A percentile compares a stretch with the other conserved stretches of the same genome.
Conservation (phyloP, 2,113 vertebrate species). For the Orientallactaga bullata region DNA sequence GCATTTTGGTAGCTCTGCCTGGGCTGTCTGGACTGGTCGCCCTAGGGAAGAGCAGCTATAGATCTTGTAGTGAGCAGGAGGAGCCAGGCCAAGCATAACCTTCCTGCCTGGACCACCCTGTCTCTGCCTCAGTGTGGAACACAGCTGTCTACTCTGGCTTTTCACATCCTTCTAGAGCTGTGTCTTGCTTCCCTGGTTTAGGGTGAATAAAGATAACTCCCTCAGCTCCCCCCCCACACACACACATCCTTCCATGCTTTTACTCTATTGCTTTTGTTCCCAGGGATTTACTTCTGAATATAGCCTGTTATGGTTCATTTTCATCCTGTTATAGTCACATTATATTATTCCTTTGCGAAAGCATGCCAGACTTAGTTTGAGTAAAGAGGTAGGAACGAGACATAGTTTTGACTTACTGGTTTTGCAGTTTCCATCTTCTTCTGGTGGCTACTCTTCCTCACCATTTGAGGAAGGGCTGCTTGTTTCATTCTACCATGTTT, state of each 20-base stretch:
- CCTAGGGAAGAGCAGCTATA: background rate
- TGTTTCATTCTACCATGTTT: background rate
- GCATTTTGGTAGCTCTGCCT: background rate
- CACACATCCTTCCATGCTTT: background rate
- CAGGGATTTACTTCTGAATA: background rate
- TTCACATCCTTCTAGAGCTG: background rate
- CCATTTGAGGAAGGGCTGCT: fast-evolving
- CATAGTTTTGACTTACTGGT: background rate
- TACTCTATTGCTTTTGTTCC: background rate
- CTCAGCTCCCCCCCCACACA: fast-evolving
- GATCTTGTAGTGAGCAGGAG: background rate
- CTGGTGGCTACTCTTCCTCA: background rate
- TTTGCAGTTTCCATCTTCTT: background rate
- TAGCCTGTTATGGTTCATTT: background rate
- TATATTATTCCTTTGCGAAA: background rate
- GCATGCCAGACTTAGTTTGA: background rate
- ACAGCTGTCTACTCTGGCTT: background rate
- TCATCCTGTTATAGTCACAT: background rate
- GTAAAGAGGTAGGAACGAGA: background rate
- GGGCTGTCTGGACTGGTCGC: background rate
- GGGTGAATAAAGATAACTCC: background rate
- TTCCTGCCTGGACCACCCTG: background rate
- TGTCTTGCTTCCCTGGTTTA: background rate
- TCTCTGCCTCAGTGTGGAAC: background rate
- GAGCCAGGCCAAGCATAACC: background rate